phyloP scores from a whole-genome alignment of 2,797 vertebrate genomes.

The Sebastes ruberrimus region DNA sequence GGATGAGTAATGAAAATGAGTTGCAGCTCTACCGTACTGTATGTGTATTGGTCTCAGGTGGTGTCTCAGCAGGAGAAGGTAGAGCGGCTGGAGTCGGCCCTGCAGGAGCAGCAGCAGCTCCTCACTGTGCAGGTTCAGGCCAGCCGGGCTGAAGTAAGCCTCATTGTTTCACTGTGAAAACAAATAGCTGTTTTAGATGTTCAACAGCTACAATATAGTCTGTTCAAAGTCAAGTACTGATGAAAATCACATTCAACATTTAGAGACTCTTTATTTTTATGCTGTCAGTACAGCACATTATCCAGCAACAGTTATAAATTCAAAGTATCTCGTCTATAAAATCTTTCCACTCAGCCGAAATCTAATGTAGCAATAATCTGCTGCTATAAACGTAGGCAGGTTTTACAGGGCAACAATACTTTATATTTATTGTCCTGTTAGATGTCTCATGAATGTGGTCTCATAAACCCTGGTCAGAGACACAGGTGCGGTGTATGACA shows the following conservation, averaged over 20 bases:
- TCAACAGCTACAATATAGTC: background rate
- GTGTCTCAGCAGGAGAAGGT: conserved; percentile 4
- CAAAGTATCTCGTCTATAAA: conserved; percentile 48
- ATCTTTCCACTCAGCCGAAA: conserved; percentile 49
- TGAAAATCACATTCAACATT: background rate
- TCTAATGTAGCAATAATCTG: too few species aligned
- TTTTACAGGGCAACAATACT: too few species aligned
- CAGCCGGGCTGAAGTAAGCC: conserved; percentile 7
- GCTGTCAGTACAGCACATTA: too few species aligned
- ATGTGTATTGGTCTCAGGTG: conserved; percentile 23
- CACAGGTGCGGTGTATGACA: too few species aligned
- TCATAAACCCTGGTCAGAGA: too few species aligned
- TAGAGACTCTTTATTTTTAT: too few species aligned
- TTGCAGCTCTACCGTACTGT: background rate
- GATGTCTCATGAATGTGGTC: too few species aligned
- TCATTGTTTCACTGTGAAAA: background rate
- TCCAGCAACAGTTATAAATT: background rate
- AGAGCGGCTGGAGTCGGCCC: background rate
- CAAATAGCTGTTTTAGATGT: background rate
- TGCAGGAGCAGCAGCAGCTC: conserved; percentile 12
- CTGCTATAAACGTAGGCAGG: too few species aligned
- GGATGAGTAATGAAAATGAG: background rate
- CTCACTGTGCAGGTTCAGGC: background rate
- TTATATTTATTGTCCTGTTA: too few species aligned
- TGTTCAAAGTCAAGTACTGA: background rate